Evolutionary conservation across 2,113 vertebrate species (phyloP), one percentile per base, ranked within the genome.

Genomic region (Syrrhaptes paradoxus): DNA sequence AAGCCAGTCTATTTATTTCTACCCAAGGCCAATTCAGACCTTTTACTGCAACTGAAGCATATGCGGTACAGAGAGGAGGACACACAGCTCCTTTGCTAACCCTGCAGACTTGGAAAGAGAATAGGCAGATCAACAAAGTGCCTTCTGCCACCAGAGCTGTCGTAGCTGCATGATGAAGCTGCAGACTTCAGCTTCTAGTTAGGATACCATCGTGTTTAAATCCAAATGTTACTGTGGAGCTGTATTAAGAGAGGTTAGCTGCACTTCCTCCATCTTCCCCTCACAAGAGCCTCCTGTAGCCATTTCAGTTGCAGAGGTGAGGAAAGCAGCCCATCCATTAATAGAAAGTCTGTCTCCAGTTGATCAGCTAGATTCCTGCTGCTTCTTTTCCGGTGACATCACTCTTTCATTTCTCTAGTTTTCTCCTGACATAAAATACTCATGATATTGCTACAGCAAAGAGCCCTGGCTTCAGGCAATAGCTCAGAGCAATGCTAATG

Each of bases 341-440:
- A 46, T 0, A 88, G 17, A 28, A 54, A 77, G 55, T 9, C 59
- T 86, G 75, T 28, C 55, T 87, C 28, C 34, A 59, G 46, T 9
- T 70, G 54, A 81, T 96, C 85, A 95, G 46, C 65, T 85, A 55
- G 38, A 85, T 91, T 54, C 75, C 77, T 28, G 55, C 83, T 96
- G 79, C 70, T 95, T 68, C 79, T 91, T 83, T 90, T 94, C 95
- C 45, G 14, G 13, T 95, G 94, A 87, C 92, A 95, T 77, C 76
- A 51, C 65, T 71, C 38, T 83, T 94, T 52, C 85, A 20, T 85
- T 95, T 81, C 91, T 85, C 78, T 13, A 2, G 58, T 82, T 67
- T 49, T 66, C 91, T 87, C 57, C 84, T 78, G 49, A 28, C 57
- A n/a, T 73, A 36, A 49, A 85, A 13, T 22, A 72, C 85, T 86